Percentiles rank a stretch among this genome's conserved stretches.
These are phyloP conservation scores for Pelusios castaneus DNA, from an alignment of 2,113 vertebrate species.

Conservation along the genomic window DNA sequence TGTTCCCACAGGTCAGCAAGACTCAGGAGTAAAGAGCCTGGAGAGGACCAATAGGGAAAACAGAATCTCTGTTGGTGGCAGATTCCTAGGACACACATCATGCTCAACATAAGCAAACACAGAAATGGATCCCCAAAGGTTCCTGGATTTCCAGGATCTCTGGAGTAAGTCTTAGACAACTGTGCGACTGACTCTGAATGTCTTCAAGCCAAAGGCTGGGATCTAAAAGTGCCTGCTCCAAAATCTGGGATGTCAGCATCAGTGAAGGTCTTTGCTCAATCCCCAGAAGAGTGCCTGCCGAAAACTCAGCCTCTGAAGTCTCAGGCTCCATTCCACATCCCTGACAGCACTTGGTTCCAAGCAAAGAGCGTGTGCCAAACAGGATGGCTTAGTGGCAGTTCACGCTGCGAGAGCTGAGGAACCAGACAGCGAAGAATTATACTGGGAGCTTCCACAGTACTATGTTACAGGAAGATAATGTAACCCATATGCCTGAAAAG, in stretches of 20 bases:
- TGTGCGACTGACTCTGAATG: background rate
- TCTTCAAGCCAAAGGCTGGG: rapidly evolving
- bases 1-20: background rate
- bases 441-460: background rate
- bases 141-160: background rate
- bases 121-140: background rate
- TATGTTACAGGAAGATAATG: rapidly evolving
- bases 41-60: background rate
- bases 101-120: background rate
- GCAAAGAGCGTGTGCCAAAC: background rate
- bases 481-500: no score
- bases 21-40: background rate
- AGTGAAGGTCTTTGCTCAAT: background rate
- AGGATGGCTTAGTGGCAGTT: background rate
- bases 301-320: background rate
- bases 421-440: background rate
- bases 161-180: background rate
- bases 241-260: background rate
- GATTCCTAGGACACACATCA: background rate
- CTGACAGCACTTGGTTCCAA: background rate
- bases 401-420: background rate
- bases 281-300: background rate
- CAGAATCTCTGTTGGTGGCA: background rate
- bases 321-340: background rate
- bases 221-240: background rate